Conservation (phyloP, 2,797 vertebrate species). For the Pseudochaenichthys georgianus region DNA sequence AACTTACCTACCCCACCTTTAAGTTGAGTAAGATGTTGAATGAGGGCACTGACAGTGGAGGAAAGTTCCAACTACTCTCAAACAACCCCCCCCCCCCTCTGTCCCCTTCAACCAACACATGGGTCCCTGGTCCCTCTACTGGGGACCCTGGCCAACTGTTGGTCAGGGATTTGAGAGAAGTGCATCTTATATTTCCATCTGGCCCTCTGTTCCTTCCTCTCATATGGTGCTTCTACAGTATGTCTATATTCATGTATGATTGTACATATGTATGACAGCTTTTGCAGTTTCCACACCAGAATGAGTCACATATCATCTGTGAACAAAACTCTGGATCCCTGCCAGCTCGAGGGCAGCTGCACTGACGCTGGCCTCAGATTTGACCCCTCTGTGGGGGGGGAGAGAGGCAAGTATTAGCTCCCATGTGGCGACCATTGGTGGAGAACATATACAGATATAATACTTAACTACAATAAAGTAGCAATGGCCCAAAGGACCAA, state of each 20-base stretch:
- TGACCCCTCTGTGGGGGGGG: neutral
- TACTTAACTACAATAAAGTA: neutral
- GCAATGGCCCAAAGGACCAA: neutral
- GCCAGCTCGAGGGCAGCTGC: neutral
- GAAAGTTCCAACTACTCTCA: neutral
- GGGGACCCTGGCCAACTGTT: constrained; percentile 19
- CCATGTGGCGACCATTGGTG: neutral
- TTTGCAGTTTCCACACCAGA: neutral
- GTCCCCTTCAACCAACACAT: constrained; percentile 10
- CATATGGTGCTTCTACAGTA: neutral
- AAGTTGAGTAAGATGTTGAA: neutral
- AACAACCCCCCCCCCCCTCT: neutral
- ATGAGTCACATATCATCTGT: neutral
- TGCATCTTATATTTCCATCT: constrained; percentile 30
- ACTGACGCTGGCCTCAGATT: neutral
- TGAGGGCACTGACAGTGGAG: neutral
- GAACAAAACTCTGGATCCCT: neutral
- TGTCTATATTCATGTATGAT: neutral
- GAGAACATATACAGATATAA: neutral
- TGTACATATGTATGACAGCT: neutral
- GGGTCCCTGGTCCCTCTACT: constrained; percentile 14
- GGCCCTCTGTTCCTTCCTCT: neutral
- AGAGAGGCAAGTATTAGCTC: neutral
- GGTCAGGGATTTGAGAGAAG: constrained; percentile 24
- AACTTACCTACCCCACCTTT: too few species aligned